These are phyloP conservation scores for Periophthalmodon schlosseri DNA, from an alignment of 2,113 vertebrate genomes.

Conservation along the genomic window DNA sequence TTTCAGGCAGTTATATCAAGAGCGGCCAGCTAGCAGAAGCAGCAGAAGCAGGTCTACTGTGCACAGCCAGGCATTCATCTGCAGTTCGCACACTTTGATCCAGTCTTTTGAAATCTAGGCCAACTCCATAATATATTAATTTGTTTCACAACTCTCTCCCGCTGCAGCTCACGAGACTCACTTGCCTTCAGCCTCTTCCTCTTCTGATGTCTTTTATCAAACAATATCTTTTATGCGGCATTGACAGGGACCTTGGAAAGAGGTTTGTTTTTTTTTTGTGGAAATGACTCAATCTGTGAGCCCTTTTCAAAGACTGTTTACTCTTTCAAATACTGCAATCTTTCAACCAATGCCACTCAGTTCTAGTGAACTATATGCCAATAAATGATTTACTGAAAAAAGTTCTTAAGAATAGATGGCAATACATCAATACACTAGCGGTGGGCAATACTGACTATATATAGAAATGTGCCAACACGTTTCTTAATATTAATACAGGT, in stretches of 20 bases:
- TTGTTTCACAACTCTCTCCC: slow-evolving; percentile 61
- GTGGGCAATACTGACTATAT: too few relatives aligned
- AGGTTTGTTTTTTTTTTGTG: not conserved
- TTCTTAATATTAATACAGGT: not conserved
- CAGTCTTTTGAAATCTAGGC: slow-evolving; percentile 71
- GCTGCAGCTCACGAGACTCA: slow-evolving; percentile 31
- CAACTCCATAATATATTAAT: slow-evolving; percentile 75
- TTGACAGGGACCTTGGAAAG: slow-evolving; percentile 20
- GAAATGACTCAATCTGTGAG: not conserved
- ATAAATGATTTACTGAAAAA: not conserved
- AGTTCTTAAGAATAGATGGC: not conserved
- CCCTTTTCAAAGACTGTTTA: not conserved
- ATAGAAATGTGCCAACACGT: not conserved
- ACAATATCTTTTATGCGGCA: slow-evolving; percentile 41
- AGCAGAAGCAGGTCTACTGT: slow-evolving; percentile 43
- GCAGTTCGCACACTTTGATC: slow-evolving; percentile 49
- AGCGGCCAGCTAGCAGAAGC: slow-evolving; percentile 38
- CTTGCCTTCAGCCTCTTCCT: slow-evolving; percentile 31
- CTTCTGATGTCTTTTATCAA: slow-evolving; percentile 31
- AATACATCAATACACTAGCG: not conserved
- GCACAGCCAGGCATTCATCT: slow-evolving; percentile 40
- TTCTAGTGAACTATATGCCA: not conserved
- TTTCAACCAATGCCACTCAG: not conserved
- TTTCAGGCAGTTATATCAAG: slow-evolving; percentile 49
- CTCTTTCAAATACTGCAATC: not conserved